Percentiles rank a stretch among this genome's conserved stretches.
phyloP scores from a whole-genome alignment of 2,888 invertebrate genomes.

The Phymatocera aterrima region DNA sequence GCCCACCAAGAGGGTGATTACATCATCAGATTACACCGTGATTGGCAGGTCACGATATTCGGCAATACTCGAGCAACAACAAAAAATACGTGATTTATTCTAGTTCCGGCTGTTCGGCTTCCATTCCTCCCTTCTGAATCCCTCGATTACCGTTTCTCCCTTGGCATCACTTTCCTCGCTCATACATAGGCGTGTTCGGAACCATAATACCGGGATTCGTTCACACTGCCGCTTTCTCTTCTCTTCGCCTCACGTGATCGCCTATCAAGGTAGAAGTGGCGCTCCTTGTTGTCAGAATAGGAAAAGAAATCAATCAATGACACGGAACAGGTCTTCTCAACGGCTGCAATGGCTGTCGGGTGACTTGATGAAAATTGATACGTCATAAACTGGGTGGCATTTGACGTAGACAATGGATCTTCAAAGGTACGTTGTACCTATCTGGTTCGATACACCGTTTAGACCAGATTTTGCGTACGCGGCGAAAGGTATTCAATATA shows the following conservation, averaged over 20 bases:
- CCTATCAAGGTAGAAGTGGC: conserved; percentile 17
- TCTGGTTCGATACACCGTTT: too few species aligned
- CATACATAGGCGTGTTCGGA: background rate
- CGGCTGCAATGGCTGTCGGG: background rate
- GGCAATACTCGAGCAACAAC: conserved; percentile 52
- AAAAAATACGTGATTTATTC: conserved; percentile 45
- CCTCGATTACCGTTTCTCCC: conserved; percentile 30
- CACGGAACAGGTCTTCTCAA: background rate
- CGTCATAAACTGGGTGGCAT: background rate
- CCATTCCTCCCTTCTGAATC: conserved; percentile 24
- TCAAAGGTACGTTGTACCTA: background rate
- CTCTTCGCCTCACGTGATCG: conserved; percentile 9
- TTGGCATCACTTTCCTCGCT: background rate
- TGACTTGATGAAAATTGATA: background rate
- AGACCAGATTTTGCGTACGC: too few species aligned
- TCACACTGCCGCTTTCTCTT: conserved; percentile 34
- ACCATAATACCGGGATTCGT: conserved; percentile 16
- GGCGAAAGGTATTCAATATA: conserved; percentile 2
- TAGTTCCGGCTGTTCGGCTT: conserved; percentile 40
- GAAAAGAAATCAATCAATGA: conserved; percentile 26
- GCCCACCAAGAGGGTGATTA: conserved; percentile 54
- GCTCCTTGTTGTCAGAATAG: background rate
- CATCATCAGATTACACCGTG: conserved; percentile 60
- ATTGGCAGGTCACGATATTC: conserved; percentile 63
- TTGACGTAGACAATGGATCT: background rate